A percentile compares a stretch with the other conserved stretches of the same genome.
Evolutionary conservation across 1,140 invertebrate species (phyloP).

Genomic region (Venustaconcha ellipsiformis): DNA sequence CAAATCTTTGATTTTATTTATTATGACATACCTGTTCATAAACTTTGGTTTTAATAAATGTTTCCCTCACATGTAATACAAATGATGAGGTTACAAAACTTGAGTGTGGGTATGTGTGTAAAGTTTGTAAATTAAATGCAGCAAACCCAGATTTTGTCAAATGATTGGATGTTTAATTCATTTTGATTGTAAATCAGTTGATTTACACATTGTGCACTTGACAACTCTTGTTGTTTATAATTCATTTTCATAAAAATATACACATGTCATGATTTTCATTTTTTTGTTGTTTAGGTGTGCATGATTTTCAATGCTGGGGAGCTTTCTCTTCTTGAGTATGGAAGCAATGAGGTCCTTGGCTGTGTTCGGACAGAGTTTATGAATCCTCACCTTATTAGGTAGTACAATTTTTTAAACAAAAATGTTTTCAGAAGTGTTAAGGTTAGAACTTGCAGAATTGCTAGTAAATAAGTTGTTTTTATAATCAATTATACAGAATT

Average conservation of each 20-base stretch:
- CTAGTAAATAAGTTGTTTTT: neutral
- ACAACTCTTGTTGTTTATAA: neutral
- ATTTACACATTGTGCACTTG: neutral
- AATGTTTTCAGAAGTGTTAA: neutral
- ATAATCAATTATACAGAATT: neutral
- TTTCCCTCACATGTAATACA: too few relatives aligned
- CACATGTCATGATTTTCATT: neutral
- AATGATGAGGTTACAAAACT: too few relatives aligned
- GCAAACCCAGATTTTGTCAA: too few relatives aligned
- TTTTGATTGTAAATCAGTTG: neutral
- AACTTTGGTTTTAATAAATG: too few relatives aligned
- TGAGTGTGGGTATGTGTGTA: too few relatives aligned
- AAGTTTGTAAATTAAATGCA: too few relatives aligned
- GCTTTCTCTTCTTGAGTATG: conserved; percentile 93
- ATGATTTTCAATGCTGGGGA: conserved; percentile 80
- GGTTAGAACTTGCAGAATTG: neutral
- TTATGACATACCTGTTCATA: too few relatives aligned
- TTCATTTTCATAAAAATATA: too few relatives aligned
- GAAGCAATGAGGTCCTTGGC: conserved; percentile 87
- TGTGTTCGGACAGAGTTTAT: conserved; percentile 96
- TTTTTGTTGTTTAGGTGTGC: conserved; percentile 63
- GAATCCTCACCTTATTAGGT: conserved; percentile 93
- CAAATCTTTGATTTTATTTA: too few relatives aligned
- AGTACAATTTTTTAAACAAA: neutral
- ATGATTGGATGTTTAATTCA: neutral